Evolutionary conservation across 1,140 invertebrate species (phyloP).

Genomic region (Ruditapes philippinarum): DNA sequence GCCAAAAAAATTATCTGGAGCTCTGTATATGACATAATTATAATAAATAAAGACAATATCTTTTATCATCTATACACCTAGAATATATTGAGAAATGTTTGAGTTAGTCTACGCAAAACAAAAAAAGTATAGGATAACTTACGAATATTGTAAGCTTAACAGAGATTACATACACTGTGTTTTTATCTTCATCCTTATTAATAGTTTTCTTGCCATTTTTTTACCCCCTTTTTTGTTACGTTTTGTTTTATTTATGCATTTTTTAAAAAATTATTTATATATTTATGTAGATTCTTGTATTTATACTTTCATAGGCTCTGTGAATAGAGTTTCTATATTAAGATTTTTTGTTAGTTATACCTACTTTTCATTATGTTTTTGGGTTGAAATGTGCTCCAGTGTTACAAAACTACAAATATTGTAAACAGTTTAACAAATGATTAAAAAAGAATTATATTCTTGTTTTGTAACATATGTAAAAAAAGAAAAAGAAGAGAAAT

Average conservation of each 20-base stretch:
- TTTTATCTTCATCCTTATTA: too few species aligned
- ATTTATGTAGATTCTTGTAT: constrained; percentile 40
- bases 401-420: neutral
- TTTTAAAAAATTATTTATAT: too few species aligned
- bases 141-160: too few species aligned
- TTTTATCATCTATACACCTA: too few species aligned
- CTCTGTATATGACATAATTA: too few species aligned
- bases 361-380: constrained; percentile 19
- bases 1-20: too few species aligned
- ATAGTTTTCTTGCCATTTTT: constrained; percentile 46
- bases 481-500: neutral
- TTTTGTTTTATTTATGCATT: constrained; percentile 33
- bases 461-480: neutral
- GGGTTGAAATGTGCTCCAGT: constrained; percentile 1
- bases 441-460: too few species aligned
- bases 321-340: constrained; percentile 15
- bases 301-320: constrained; percentile 37
- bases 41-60: too few species aligned
- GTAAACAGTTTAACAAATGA: neutral
- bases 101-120: too few species aligned
- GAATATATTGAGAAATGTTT: too few species aligned
- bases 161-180: too few species aligned
- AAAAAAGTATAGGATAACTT: too few species aligned
- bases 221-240: constrained; percentile 44
- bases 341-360: constrained; percentile 20